Percentiles rank a stretch among this genome's conserved stretches.
phyloP scores from a whole-genome alignment of 2,113 vertebrate genomes.

The Myiozetetes cayanensis region DNA sequence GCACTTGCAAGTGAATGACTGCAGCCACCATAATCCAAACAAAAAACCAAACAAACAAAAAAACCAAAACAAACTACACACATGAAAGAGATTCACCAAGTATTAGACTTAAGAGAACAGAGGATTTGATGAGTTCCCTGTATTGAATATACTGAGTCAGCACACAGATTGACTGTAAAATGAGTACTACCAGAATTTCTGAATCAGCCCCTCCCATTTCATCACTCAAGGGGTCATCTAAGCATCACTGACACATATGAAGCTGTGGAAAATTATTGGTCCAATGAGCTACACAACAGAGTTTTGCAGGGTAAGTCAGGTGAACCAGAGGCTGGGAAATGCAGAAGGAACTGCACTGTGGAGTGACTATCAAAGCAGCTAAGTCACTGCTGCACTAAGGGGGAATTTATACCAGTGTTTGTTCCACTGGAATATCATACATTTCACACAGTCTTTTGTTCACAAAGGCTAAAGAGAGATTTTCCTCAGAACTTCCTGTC shows the following conservation, averaged over 20 bases:
- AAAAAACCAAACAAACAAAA: not conserved
- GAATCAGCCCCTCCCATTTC: not conserved
- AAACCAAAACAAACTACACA: not conserved
- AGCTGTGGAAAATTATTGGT: not conserved
- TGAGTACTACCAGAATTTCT: not conserved
- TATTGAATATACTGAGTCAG: not conserved
- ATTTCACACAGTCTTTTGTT: not conserved
- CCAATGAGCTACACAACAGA: too few relatives aligned
- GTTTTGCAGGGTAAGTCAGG: not conserved
- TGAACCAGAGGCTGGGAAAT: not conserved
- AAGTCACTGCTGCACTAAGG: not conserved
- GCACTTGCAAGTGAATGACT: not conserved
- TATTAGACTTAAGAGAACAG: not conserved
- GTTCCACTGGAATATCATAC: not conserved
- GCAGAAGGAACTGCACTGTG: not conserved
- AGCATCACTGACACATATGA: not conserved
- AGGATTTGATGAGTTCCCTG: not conserved
- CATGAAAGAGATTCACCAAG: not conserved
- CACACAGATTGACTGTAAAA: not conserved
- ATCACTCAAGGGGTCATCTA: not conserved
- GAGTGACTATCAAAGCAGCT: not conserved
- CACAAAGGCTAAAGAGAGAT: not conserved
- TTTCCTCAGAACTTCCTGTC: rapidly evolving
- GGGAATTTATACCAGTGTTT: not conserved
- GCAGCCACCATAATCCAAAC: not conserved